Percentiles rank a stretch among this genome's conserved stretches.
These are phyloP conservation scores for Zapus hudsonius DNA, from an alignment of 2,113 vertebrate genomes.

Conservation along the genomic window DNA sequence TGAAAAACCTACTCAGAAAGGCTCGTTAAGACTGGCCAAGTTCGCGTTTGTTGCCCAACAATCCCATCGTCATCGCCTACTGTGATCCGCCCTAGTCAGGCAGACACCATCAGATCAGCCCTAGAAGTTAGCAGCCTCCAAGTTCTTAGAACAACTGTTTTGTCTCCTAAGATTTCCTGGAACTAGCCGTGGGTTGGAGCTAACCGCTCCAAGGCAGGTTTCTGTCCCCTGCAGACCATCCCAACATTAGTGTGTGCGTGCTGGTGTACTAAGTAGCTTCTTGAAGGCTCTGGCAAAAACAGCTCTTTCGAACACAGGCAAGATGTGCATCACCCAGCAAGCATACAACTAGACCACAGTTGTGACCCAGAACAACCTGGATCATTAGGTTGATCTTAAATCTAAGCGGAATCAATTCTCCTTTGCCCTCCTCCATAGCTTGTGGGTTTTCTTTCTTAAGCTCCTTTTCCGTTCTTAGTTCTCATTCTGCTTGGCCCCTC, in stretches of 20 bases:
- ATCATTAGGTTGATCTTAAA: constrained; percentile 34
- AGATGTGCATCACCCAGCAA: neutral
- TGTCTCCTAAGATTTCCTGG: neutral
- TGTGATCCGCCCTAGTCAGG: neutral
- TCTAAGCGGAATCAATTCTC: neutral
- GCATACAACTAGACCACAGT: neutral
- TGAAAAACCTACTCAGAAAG: constrained; percentile 27
- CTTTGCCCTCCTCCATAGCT: neutral
- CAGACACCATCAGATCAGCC: neutral
- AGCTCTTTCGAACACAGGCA: neutral
- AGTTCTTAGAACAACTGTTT: constrained; percentile 15
- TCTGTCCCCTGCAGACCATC: neutral
- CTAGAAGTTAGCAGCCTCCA: neutral
- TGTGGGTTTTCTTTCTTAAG: neutral
- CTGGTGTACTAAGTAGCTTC: neutral
- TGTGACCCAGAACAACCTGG: neutral
- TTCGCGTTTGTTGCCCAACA: neutral
- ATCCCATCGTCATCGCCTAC: neutral
- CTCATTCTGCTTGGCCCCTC: constrained; percentile 1
- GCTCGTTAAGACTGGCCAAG: neutral
- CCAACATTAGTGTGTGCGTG: neutral
- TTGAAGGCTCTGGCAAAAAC: neutral
- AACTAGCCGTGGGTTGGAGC: neutral
- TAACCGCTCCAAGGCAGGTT: neutral
- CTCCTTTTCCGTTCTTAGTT: neutral